A percentile compares a stretch with the other conserved stretches of the same genome.
phyloP scores from a whole-genome alignment of 2,888 invertebrate genomes.

The Ophioninae sp. region DNA sequence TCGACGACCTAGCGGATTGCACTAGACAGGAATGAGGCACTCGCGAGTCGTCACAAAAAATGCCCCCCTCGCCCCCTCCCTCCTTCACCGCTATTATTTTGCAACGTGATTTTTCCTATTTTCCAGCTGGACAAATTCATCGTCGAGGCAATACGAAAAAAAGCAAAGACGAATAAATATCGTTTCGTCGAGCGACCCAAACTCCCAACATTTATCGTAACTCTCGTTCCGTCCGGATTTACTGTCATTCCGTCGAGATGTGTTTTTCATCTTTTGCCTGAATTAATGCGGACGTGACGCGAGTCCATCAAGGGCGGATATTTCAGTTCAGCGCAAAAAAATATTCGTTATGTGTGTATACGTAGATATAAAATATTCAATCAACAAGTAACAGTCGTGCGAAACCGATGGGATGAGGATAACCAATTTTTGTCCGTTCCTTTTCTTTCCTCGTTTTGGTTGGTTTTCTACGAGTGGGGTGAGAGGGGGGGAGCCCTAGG shows the following conservation, averaged over 20 bases:
- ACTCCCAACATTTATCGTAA: neutral
- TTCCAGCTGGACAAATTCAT: slow-evolving; percentile 3
- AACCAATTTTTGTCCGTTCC: slow-evolving; percentile 26
- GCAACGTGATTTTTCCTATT: slow-evolving; percentile 10
- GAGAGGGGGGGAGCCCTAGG: slow-evolving; percentile 49
- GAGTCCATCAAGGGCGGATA: neutral
- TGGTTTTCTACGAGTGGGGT: slow-evolving; percentile 43
- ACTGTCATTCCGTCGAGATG: neutral
- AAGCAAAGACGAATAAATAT: slow-evolving; percentile 14
- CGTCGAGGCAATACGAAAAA: neutral
- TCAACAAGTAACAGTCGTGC: slow-evolving; percentile 61
- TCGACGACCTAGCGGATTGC: slow-evolving; percentile 1
- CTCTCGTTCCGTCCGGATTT: neutral
- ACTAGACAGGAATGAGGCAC: slow-evolving; percentile 47
- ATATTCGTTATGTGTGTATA: slow-evolving; percentile 29
- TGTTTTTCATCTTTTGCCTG: neutral
- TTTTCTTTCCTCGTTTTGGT: neutral
- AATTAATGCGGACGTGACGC: neutral
- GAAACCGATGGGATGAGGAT: slow-evolving; percentile 45
- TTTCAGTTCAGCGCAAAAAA: slow-evolving; percentile 44
- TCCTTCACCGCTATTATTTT: neutral
- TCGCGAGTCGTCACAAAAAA: slow-evolving; percentile 39
- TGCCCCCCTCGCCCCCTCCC: slow-evolving; percentile 24
- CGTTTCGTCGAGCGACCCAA: neutral
- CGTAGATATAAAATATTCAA: slow-evolving; percentile 43